Evolutionary conservation across 2,113 vertebrate species (phyloP).

Genomic region (Micronycteris hirsuta): DNA sequence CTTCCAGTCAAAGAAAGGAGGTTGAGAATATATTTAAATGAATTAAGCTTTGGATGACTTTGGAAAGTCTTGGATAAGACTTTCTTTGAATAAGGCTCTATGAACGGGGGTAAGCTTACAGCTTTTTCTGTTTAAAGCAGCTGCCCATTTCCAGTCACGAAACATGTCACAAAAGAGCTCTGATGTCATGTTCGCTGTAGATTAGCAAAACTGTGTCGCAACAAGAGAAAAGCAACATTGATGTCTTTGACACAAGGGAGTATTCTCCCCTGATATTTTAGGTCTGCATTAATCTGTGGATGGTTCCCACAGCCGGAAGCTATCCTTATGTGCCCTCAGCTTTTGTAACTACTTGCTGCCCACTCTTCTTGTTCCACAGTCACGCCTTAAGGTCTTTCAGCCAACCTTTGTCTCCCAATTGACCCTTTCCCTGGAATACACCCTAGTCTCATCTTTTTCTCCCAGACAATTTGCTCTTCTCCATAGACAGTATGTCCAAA

Average conservation of each 20-base stretch:
- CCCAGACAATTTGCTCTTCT: slow-evolving; percentile 64
- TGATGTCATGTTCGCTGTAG: neutral
- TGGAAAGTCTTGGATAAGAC: too few relatives aligned
- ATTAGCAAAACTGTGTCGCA: neutral
- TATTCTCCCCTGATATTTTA: neutral
- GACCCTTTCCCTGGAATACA: slow-evolving; percentile 65
- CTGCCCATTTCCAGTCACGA: slow-evolving; percentile 7
- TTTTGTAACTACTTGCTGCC: slow-evolving; percentile 60
- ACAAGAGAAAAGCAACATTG: neutral
- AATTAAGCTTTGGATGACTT: slow-evolving; percentile 28
- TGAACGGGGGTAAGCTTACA: neutral
- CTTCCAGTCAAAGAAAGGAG: neutral
- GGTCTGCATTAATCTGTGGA: neutral
- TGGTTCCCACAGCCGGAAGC: slow-evolving; percentile 21
- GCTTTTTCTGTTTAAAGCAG: neutral
- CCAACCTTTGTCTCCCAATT: slow-evolving; percentile 63
- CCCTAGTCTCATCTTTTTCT: slow-evolving; percentile 63
- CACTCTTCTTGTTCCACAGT: slow-evolving; percentile 44
- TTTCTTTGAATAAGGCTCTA: neutral
- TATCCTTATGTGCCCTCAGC: slow-evolving; percentile 56
- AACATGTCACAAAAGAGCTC: neutral
- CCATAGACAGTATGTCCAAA: slow-evolving; percentile 68
- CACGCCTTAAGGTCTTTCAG: slow-evolving; percentile 46
- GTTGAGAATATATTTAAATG: neutral
- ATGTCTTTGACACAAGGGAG: neutral